phyloP scores from a whole-genome alignment of 2,888 invertebrate genomes.

The Hermaeophaga mercurialis region DNA sequence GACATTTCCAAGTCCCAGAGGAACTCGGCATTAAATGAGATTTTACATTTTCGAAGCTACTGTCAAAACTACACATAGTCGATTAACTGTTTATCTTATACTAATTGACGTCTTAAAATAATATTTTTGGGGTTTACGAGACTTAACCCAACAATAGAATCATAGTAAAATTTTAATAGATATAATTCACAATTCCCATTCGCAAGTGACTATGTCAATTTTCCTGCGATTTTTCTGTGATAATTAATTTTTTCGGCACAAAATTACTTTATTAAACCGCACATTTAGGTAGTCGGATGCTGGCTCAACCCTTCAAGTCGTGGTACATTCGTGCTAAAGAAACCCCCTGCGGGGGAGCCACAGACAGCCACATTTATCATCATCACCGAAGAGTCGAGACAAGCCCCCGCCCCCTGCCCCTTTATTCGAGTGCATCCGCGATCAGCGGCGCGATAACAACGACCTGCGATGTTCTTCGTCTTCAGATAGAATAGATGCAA shows the following conservation, averaged over 20 bases:
- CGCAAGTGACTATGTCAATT: no score
- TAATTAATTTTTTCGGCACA: no score
- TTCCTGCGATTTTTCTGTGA: no score
- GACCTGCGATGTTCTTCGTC: constrained; percentile 43
- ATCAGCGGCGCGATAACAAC: constrained; percentile 48
- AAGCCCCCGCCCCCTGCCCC: constrained; percentile 36
- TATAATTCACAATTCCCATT: no score
- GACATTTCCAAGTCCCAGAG: neutral
- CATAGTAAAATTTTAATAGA: no score
- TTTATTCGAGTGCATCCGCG: constrained; percentile 30
- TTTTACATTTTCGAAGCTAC: constrained; percentile 1
- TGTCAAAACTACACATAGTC: neutral
- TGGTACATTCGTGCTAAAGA: constrained; percentile 28
- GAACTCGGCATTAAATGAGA: constrained; percentile 15
- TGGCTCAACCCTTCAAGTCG: constrained; percentile 19
- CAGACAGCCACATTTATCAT: constrained; percentile 53
- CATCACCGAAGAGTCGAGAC: constrained; percentile 51
- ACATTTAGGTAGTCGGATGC: neutral
- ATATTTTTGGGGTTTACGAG: no score
- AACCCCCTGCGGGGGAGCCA: constrained; percentile 38
- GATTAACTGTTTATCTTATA: no score
- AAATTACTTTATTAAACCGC: no score
- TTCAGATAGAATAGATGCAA: constrained; percentile 41
- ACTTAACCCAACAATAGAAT: no score
- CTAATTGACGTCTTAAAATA: no score